Evolutionary conservation across 2,888 invertebrate genomes (phyloP).

Genomic region (Hydropsyche betteni): DNA sequence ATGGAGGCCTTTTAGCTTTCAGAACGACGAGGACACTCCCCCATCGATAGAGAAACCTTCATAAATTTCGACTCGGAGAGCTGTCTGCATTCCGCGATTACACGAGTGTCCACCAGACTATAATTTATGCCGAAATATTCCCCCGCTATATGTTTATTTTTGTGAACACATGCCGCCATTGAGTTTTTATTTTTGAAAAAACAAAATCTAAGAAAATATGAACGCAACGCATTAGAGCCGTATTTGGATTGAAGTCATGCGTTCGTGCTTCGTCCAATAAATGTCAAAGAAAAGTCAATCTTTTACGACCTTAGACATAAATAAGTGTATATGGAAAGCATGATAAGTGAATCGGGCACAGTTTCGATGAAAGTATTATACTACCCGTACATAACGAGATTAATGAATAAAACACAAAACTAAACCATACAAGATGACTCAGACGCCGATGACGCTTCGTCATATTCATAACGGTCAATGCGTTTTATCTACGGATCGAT

Average conservation of each 20-base stretch:
- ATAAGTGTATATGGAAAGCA: no score
- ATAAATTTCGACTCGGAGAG: constrained; percentile 46
- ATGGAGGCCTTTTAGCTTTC: constrained; percentile 7
- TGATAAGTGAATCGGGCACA: no score
- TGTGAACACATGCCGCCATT: background rate
- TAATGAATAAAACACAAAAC: no score
- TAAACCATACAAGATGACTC: no score
- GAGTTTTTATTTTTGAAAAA: constrained; percentile 7
- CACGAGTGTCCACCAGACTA: constrained; percentile 39
- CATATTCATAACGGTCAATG: no score
- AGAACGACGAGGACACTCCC: constrained; percentile 30
- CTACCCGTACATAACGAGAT: no score
- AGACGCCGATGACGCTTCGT: no score
- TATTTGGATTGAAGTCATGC: constrained; percentile 32
- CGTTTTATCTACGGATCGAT: no score
- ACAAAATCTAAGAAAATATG: background rate
- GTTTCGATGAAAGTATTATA: no score
- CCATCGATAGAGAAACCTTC: constrained; percentile 37
- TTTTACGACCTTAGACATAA: constrained; percentile 46
- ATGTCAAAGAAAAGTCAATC: constrained; percentile 50
- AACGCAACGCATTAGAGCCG: constrained; percentile 24
- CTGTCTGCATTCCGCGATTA: constrained; percentile 44
- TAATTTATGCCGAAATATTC: constrained; percentile 51
- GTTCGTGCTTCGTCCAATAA: constrained; percentile 44
- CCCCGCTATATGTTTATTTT: constrained; percentile 20